A percentile compares a stretch with the other conserved stretches of the same genome.
Conservation (phyloP, 2,113 vertebrate genomes). For the Cathartes aura region DNA sequence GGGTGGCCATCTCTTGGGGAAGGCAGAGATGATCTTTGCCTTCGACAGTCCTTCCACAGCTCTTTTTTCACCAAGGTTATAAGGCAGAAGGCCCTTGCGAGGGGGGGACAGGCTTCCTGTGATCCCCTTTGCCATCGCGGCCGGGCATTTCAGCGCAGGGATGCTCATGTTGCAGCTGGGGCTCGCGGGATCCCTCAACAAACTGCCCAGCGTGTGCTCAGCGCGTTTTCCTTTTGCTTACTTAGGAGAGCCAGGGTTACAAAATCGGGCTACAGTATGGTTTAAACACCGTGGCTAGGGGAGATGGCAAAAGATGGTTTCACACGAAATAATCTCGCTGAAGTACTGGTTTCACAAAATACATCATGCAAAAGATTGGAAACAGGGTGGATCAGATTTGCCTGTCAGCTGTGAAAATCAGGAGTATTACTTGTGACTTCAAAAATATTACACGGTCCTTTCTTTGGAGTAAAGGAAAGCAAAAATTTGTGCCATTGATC, state of each 20-base stretch:
- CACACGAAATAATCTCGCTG: rapidly evolving
- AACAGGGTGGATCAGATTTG: neutral
- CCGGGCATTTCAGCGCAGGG: rapidly evolving
- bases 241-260: neutral
- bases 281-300: neutral
- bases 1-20: rapidly evolving
- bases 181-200: too few relatives aligned
- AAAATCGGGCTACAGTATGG: rapidly evolving
- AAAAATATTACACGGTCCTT: neutral
- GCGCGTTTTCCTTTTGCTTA: neutral
- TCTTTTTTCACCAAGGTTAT: neutral
- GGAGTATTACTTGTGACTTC: neutral
- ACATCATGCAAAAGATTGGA: neutral
- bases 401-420: neutral
- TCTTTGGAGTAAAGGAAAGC: neutral
- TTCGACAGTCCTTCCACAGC: neutral
- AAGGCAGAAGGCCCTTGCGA: neutral
- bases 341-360: neutral
- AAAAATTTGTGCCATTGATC: neutral
- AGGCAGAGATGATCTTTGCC: neutral
- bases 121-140: rapidly evolving
- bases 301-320: neutral
- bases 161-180: neutral
- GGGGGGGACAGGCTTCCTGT: neutral
- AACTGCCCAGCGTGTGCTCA: neutral